Evolutionary conservation across 2,797 vertebrate genomes (phyloP), one percentile per base, ranked within the genome.

Genomic region (Poecilia gillii): DNA sequence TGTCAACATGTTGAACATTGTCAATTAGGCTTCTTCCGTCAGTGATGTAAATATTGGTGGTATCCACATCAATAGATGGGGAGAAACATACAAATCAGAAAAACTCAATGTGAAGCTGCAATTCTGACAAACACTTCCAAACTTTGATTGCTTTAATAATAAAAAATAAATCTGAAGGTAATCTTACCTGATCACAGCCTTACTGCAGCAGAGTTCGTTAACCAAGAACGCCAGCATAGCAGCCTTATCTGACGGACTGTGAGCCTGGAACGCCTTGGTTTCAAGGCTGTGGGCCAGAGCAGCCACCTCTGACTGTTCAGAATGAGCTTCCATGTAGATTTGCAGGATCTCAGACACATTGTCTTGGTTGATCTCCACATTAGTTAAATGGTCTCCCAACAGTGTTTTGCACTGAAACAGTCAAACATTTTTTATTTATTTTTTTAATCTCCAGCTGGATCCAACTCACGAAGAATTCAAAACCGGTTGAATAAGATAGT

Each of bases 281-380:
- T 95, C 97, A 85, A 99, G 95, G 88, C 98, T 99, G 90, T 96
- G 93, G 0, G 96, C 96, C 84, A 99, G 92, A 47, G 95, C 93
- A 0, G 95, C 95, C 80, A 97, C 92, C 49, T 97, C 83, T 13
- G 81, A 86, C 75, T 91, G 96, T 77, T 96, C 97, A 90, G 96
- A 96, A 72, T 98, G 97, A 71, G 94, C 95, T 83, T 97, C 97
- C 98, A 99, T 97, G 94, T 97, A 98, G 84, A 99, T 97, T 88
- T 97, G 98, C 88, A 99, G 95, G 91, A 98, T 96, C 96, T 99
- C 98, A 0, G 98, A 99, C 76, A 97, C 97, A 25, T 98, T 99
- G 93, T 98, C 97, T 79, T 95, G 91, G 94, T 97, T 98, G 91
- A 99, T 95, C 74, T 95, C 95, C 87, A 99, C 96, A 62, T 97